Evolutionary conservation across 2,797 vertebrate species (phyloP), one percentile per base, ranked within the genome.

Genomic region (Catamblyrhynchus diadema): DNA sequence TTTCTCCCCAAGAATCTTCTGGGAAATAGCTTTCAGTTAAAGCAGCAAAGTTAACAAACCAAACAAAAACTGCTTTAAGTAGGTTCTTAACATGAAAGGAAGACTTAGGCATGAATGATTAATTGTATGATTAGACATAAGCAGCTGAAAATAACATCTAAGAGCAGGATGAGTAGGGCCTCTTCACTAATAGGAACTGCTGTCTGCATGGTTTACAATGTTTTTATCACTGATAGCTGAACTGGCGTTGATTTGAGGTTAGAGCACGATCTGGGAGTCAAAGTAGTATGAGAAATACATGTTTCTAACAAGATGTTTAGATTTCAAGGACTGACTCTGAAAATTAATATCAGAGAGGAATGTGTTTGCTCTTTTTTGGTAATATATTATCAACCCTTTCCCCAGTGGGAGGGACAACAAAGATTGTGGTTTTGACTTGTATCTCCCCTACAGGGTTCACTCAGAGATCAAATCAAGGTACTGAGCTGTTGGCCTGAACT

Each of bases 301-400:
- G 53, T 90, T 91, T 93, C 82, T 91, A 85, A 91, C 65, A 82
- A 80, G 60, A 89, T 91, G 91, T 91, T 96, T 94, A 80, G 56
- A 91, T 94, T 95, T 67, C 45, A 57, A 79, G 62, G 48, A 17
- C 53, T 57, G 41, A 53, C 92, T 88, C 50, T 87, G 90, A 86
- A 90, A 92, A 82, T 60, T 60, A 82, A 64, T 39, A 51, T 82
- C 79, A 57, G 78, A 72, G 81, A 80, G 60, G 18, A 25, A 45
- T 42, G 8, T 15, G 42, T 70, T 86, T 93, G 62, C 12, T 87
- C 59, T 71, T 90, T 81, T 93, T 92, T 88, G 85, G 77, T 81
- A 78, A 47, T 64, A 72, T 48, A 84, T 95, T 86, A 59, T 70
- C 82, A 94, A 51, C 35, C 4, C 60, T 71, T 88, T 67, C n/a